These are phyloP conservation scores for Alentia gelatinosa DNA, from an alignment of 2,888 invertebrate genomes.

Conservation along the genomic window DNA sequence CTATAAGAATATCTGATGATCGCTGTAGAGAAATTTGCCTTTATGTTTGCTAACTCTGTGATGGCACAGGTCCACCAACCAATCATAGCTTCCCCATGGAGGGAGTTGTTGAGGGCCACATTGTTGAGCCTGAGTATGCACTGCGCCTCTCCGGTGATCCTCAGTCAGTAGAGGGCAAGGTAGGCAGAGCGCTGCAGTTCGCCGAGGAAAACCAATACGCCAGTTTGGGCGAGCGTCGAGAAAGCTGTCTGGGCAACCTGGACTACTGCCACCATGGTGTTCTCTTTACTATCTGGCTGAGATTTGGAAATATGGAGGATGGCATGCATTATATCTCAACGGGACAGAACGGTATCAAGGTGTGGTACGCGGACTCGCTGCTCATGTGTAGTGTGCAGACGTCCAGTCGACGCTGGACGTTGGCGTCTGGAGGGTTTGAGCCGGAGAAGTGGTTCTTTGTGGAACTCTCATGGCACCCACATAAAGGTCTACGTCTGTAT, in stretches of 20 bases:
- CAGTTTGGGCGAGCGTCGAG: slow-evolving; percentile 69
- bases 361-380: slow-evolving; percentile 71
- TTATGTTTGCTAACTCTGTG: neutral
- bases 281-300: slow-evolving; percentile 64
- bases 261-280: slow-evolving; percentile 66
- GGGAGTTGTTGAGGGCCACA: neutral
- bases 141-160: neutral
- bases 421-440: slow-evolving; percentile 57
- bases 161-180: slow-evolving; percentile 68
- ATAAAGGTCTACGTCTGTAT: slow-evolving; percentile 73
- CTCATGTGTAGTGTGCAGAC: slow-evolving; percentile 59
- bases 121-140: neutral
- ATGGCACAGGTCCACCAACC: slow-evolving; percentile 25
- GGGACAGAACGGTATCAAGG: slow-evolving; percentile 76
- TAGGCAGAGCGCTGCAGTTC: slow-evolving; percentile 72
- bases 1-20: too few relatives aligned
- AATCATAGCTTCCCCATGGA: slow-evolving; percentile 33
- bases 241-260: slow-evolving; percentile 74
- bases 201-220: slow-evolving; percentile 74
- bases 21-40: neutral
- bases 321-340: slow-evolving; percentile 73
- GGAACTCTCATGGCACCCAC: slow-evolving; percentile 77
- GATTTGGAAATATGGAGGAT: slow-evolving; percentile 63
- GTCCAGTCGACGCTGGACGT: slow-evolving; percentile 57
- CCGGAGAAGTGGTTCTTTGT: slow-evolving; percentile 75